Evolutionary conservation across 2,113 vertebrate genomes (phyloP).

Genomic region (Ammospiza caudacuta): DNA sequence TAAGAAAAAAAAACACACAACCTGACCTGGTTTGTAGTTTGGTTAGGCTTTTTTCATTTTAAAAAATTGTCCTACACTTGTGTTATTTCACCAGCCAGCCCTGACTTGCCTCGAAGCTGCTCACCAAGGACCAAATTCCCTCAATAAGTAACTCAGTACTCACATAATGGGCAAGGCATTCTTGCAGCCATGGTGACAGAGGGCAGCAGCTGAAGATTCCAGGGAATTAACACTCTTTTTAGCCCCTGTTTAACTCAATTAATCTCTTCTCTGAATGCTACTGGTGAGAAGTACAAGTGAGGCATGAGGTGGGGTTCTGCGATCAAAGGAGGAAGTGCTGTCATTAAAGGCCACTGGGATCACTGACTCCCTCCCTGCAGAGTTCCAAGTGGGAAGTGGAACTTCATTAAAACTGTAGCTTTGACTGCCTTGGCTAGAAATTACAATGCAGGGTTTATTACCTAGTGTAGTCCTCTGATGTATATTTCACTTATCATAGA

Average conservation of each 20-base stretch:
- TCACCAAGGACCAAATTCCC: not conserved
- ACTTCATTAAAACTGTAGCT: conserved; percentile 45
- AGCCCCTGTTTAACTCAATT: not conserved
- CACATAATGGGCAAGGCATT: not conserved
- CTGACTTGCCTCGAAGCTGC: not conserved
- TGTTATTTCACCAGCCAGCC: not conserved
- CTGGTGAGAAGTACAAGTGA: not conserved
- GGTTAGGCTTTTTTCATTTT: not conserved
- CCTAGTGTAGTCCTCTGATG: conserved; percentile 26
- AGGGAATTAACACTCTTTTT: not conserved
- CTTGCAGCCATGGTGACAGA: not conserved
- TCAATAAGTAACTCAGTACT: not conserved
- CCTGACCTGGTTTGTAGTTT: not conserved
- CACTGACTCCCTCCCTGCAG: not conserved
- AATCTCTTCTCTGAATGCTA: not conserved
- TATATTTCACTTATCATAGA: conserved; percentile 59
- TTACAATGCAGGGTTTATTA: conserved; percentile 8
- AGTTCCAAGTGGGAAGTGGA: not conserved
- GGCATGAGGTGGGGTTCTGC: not conserved
- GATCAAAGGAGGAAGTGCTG: not conserved
- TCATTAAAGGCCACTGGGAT: not conserved
- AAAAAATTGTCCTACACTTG: not conserved
- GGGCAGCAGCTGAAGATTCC: not conserved
- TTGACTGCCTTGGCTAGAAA: conserved; percentile 17
- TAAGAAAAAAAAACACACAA: not conserved